These are phyloP conservation scores for Archocentrus centrarchus DNA, from an alignment of 2,113 vertebrate species.

Conservation along the genomic window DNA sequence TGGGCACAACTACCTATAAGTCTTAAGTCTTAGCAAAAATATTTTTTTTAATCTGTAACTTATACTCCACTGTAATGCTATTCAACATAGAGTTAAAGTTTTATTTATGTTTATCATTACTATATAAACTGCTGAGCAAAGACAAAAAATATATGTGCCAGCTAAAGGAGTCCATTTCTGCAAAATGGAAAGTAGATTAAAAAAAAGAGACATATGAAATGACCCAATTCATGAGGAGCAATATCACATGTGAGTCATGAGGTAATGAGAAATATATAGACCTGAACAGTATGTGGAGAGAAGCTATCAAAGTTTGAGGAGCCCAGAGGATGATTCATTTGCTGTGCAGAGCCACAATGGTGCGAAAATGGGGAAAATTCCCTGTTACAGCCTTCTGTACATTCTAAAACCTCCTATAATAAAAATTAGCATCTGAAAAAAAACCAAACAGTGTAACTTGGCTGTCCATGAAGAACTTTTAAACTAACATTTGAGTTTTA, in stretches of 20 bases:
- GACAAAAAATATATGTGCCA: neutral
- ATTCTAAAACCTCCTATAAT: constrained; percentile 35
- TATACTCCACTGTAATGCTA: neutral
- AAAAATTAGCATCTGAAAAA: constrained; percentile 48
- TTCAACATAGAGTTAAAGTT: neutral
- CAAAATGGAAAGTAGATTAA: constrained; percentile 23
- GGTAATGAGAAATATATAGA: constrained; percentile 48
- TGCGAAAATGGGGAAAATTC: constrained; percentile 35
- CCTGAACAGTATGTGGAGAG: constrained; percentile 14
- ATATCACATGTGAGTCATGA: constrained; percentile 32
- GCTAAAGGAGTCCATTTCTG: neutral
- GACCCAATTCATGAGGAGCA: neutral
- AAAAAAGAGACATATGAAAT: constrained; percentile 1
- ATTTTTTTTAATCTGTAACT: neutral
- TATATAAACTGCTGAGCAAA: constrained; percentile 2
- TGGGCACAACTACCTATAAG: neutral
- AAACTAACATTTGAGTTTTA: constrained; percentile 53
- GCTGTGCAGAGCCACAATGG: constrained; percentile 18
- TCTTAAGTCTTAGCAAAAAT: neutral
- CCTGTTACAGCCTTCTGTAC: constrained; percentile 14
- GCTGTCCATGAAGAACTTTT: constrained; percentile 46
- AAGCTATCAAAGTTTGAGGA: constrained; percentile 29
- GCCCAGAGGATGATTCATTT: constrained; percentile 38
- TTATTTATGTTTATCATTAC: constrained; percentile 11
- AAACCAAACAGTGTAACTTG: constrained; percentile 45